Base-by-base conservation (phyloP, 2,888 invertebrate genomes). In the Acholoe squamosa region DNA sequence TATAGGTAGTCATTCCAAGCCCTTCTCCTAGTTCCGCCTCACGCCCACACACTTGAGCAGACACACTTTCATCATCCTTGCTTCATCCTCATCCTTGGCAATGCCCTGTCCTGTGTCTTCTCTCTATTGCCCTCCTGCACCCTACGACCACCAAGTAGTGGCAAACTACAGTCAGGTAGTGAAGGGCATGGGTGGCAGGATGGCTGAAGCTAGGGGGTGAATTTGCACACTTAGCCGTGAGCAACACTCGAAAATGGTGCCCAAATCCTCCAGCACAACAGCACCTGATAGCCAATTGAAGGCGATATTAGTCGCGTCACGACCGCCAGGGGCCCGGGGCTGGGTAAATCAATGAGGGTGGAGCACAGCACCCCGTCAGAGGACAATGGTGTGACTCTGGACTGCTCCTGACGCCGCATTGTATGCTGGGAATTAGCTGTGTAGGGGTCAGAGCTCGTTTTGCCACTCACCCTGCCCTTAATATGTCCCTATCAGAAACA, bases 241-340 rank as follows among this genome's bases (percentile, higher is more conserved):
- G 80, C 80, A 34, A 80, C 80, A 34, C 80, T 80, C 80, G 34
- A 80, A 80, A 80, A 33, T 19, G 80, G 34, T 80, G 22, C 80
- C 80, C 80, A 34, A 80, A 80, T 43, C 80, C 80, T 19, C 80
- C 80, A n/a, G 16, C 80, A 80, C 80, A 80, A 80, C 80, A 43
- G 34, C 80, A 33, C 80, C 80, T 80, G 80, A 80, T 80, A 80
- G 80, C 43, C 80, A 80, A 80, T 80, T 80, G 80, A 80, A n/a
- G 80, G 80, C 19, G 80, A 80, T 80, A 80, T 80, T 80, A 80
- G 80, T 80, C 80, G 80, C 43, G 43, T 80, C 80, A 80, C 80
- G 80, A 43, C 43, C 80, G 19, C 34, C 34, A 33, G 28, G 71
- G 28, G 28, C 14, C 22, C 33, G 43, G 34, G 34, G 80, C 31